phyloP scores from a whole-genome alignment of 2,113 vertebrate genomes.

The Beaufortia kweichowensis region DNA sequence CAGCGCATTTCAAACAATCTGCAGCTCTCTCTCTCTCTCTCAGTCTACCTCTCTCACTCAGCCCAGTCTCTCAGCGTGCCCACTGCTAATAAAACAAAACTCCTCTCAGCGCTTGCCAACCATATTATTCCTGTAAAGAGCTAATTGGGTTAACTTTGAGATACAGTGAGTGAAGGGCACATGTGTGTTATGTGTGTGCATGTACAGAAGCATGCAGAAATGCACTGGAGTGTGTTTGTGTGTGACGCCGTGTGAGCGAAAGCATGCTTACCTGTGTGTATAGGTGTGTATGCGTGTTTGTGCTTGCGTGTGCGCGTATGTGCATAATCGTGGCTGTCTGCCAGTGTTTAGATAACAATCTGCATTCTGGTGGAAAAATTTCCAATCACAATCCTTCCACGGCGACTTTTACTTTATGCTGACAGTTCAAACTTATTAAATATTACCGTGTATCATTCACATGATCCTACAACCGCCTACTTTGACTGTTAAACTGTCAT shows the following conservation, averaged over 20 bases:
- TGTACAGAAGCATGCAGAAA: slow-evolving; percentile 27
- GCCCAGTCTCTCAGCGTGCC: slow-evolving; percentile 36
- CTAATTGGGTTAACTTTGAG: slow-evolving; percentile 62
- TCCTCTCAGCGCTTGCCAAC: slow-evolving; percentile 65
- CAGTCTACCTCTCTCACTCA: slow-evolving; percentile 40
- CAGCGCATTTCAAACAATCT: slow-evolving; percentile 80
- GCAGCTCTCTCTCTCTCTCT: slow-evolving; percentile 66
- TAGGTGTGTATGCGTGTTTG: slow-evolving; percentile 34
- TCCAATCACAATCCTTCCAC: neutral
- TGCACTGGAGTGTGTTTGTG: neutral
- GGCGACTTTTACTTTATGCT: neutral
- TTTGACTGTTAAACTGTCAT: neutral
- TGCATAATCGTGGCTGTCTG: slow-evolving; percentile 11
- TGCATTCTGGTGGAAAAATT: neutral
- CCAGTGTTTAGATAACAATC: slow-evolving; percentile 9
- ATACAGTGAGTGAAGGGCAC: slow-evolving; percentile 12
- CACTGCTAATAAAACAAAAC: slow-evolving; percentile 70
- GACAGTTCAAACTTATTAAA: neutral
- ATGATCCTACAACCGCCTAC: too few relatives aligned
- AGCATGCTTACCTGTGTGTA: slow-evolving; percentile 40
- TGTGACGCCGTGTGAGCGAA: neutral
- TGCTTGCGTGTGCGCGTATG: slow-evolving; percentile 26
- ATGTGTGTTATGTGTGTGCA: slow-evolving; percentile 3
- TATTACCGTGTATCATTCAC: neutral
- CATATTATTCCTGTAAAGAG: slow-evolving; percentile 71